These are phyloP conservation scores for Drosophila trichaetosa DNA, from an alignment of 2,888 invertebrate species.

Conservation along the genomic window DNA sequence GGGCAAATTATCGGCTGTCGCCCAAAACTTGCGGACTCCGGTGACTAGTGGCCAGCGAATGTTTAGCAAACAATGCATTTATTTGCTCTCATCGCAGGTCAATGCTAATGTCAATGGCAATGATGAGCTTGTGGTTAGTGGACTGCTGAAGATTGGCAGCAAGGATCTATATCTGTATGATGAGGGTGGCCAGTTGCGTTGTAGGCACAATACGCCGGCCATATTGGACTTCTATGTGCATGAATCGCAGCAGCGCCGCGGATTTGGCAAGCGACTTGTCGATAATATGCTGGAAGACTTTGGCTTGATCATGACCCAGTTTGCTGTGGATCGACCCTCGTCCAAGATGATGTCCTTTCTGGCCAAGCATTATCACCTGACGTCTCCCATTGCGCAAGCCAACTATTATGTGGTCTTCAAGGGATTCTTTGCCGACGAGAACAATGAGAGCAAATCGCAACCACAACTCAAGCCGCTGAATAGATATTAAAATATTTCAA, in stretches of 20 bases:
- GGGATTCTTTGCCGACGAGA: constrained; percentile 88
- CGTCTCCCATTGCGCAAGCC: constrained; percentile 89
- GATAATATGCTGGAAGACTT: constrained; percentile 92
- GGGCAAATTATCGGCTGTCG: constrained; percentile 89
- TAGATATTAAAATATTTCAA: constrained; percentile 3
- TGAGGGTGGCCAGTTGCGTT: constrained; percentile 88
- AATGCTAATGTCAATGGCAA: constrained; percentile 83
- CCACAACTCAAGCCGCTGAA: neutral
- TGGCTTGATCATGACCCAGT: constrained; percentile 87
- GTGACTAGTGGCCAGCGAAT: constrained; percentile 89
- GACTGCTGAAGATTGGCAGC: constrained; percentile 93
- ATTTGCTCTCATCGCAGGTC: constrained; percentile 79
- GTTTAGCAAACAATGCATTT: constrained; percentile 80
- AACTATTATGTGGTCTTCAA: constrained; percentile 94
- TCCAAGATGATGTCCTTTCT: constrained; percentile 93
- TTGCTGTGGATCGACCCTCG: constrained; percentile 97
- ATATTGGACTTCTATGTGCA: constrained; percentile 96
- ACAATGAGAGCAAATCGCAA: neutral
- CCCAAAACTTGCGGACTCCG: constrained; percentile 89
- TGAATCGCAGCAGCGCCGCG: constrained; percentile 92
- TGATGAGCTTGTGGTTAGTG: constrained; percentile 88
- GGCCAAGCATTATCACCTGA: constrained; percentile 90
- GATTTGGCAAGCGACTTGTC: constrained; percentile 92
- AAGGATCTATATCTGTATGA: constrained; percentile 95
- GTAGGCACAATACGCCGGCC: constrained; percentile 92